Evolutionary conservation across 2,888 invertebrate genomes (phyloP).

Genomic region (Troides helena): DNA sequence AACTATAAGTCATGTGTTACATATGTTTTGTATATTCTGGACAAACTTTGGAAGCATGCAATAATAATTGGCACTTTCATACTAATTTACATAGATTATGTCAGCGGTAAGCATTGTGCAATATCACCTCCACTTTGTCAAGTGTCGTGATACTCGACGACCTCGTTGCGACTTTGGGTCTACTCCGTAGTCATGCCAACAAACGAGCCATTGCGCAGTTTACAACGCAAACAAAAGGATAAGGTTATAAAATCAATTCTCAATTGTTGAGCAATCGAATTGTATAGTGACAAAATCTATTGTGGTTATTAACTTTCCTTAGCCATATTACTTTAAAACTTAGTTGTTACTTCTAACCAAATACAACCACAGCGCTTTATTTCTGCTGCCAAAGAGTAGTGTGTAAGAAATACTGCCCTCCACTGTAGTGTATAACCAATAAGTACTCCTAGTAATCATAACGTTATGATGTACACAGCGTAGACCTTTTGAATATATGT

Average conservation of each 20-base stretch:
- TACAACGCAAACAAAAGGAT: slow-evolving; percentile 17
- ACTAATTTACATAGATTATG: slow-evolving; percentile 22
- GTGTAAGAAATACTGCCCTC: no score
- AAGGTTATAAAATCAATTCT: slow-evolving; percentile 24
- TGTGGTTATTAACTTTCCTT: background rate
- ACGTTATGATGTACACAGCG: no score
- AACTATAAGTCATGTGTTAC: background rate
- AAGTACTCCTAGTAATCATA: no score
- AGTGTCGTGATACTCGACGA: slow-evolving; percentile 45
- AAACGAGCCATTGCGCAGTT: slow-evolving; percentile 7
- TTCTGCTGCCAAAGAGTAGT: no score
- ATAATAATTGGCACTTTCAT: slow-evolving; percentile 10
- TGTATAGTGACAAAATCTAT: background rate
- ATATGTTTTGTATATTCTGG: background rate
- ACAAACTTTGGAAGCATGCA: background rate
- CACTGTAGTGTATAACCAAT: no score
- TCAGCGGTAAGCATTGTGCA: slow-evolving; percentile 22
- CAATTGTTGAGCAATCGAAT: slow-evolving; percentile 10
- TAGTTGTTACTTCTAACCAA: no score
- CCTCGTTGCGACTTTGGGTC: slow-evolving; percentile 46
- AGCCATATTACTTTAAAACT: background rate
- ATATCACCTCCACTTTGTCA: slow-evolving; percentile 30
- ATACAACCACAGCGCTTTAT: no score
- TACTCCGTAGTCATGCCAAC: slow-evolving; percentile 30
- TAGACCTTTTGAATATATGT: no score